phyloP scores from a whole-genome alignment of 1,140 invertebrate genomes.

The Coptotermes formosanus region DNA sequence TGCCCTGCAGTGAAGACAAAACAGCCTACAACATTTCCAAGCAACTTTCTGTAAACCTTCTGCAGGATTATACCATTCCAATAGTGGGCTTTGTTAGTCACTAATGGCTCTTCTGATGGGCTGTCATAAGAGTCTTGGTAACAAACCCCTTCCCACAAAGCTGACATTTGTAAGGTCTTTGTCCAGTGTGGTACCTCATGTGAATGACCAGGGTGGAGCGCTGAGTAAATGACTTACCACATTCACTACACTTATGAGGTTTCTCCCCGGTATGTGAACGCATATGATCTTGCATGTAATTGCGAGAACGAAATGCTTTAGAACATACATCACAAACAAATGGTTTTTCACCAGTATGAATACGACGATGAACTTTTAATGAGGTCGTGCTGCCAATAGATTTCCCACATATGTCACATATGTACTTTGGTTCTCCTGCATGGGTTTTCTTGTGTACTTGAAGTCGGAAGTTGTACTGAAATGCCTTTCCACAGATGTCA shows the following conservation, averaged over 20 bases:
- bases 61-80: no score
- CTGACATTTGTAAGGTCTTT: slow-evolving; percentile 66
- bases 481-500: slow-evolving; percentile 34
- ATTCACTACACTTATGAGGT: slow-evolving; percentile 50
- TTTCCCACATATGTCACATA: slow-evolving; percentile 43
- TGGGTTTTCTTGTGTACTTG: slow-evolving; percentile 52
- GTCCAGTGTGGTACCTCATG: slow-evolving; percentile 68
- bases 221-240: slow-evolving; percentile 49
- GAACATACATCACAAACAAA: slow-evolving; percentile 68
- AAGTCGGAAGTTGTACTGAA: slow-evolving; percentile 43
- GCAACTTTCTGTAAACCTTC: background rate
- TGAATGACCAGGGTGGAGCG: slow-evolving; percentile 61
- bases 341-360: slow-evolving; percentile 60
- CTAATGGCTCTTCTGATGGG: slow-evolving; percentile 41
- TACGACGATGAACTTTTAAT: background rate
- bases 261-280: slow-evolving; percentile 54
- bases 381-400: slow-evolving; percentile 40
- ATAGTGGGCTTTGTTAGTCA: background rate
- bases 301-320: slow-evolving; percentile 45
- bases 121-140: slow-evolving; percentile 48
- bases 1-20: no score
- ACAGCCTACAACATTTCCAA: no score
- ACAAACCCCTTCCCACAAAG: slow-evolving; percentile 36
- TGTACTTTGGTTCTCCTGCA: slow-evolving; percentile 34
- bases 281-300: slow-evolving; percentile 38